Percentiles rank a stretch among this genome's conserved stretches.
phyloP scores from a whole-genome alignment of 2,797 vertebrate genomes.

The Propithecus perrieri region DNA sequence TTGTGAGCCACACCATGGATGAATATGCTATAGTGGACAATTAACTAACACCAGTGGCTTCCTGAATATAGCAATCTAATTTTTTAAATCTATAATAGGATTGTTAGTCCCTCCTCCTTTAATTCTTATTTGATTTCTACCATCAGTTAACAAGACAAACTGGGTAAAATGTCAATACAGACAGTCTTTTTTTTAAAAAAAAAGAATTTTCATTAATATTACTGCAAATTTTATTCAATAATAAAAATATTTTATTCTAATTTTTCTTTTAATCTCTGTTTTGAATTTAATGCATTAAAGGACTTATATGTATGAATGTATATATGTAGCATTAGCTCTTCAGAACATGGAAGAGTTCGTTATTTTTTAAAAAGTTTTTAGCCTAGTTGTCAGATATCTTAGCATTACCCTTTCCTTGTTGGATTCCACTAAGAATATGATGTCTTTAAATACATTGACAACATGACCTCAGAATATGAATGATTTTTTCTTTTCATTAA shows the following conservation, averaged over 20 bases:
- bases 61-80: neutral
- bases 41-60: neutral
- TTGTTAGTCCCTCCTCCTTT: neutral
- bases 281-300: conserved; percentile 39
- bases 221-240: conserved; percentile 1
- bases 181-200: conserved; percentile 43
- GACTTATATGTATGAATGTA: neutral
- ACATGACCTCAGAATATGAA: conserved; percentile 71
- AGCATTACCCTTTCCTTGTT: conserved; percentile 70
- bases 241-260: neutral
- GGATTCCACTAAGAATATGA: conserved; percentile 77
- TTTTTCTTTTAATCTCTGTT: conserved; percentile 62
- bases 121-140: conserved; percentile 23
- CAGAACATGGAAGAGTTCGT: conserved; percentile 47
- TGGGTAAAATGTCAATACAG: conserved; percentile 42
- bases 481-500: conserved; percentile 79
- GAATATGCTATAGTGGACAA: neutral
- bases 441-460: conserved; percentile 79
- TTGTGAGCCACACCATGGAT: neutral
- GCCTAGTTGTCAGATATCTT: conserved; percentile 68
- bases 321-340: conserved; percentile 59
- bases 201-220: conserved; percentile 60
- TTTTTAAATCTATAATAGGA: conserved; percentile 7
- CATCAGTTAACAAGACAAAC: neutral
- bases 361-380: conserved; percentile 77